A percentile compares a stretch with the other conserved stretches of the same genome.
Evolutionary conservation across 2,113 vertebrate species (phyloP).

Genomic region (Climacteris rufus): DNA sequence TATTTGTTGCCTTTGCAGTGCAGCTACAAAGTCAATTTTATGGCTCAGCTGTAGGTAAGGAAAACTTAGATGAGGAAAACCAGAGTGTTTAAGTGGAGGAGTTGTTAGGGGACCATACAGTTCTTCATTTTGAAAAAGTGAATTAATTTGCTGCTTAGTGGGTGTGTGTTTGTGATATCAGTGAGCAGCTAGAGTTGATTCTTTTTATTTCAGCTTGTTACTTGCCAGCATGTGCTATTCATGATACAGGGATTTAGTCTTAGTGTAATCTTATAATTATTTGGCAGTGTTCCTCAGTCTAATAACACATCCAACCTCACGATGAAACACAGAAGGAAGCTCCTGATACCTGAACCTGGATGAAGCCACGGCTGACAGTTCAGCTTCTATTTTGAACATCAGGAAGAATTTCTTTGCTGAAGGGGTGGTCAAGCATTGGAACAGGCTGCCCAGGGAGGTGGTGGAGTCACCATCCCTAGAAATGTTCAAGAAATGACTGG

Average conservation of each 20-base stretch:
- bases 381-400: neutral
- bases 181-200: slow-evolving; percentile 11
- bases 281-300: neutral
- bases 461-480: neutral
- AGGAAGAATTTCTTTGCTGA: neutral
- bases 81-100: neutral
- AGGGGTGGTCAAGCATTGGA: neutral
- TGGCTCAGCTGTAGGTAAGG: neutral
- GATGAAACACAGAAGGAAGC: neutral
- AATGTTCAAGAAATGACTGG: neutral
- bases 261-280: slow-evolving; percentile 40
- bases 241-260: slow-evolving; percentile 22
- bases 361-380: neutral
- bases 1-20: neutral
- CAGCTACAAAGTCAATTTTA: neutral
- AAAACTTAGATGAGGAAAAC: neutral
- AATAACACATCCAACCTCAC: neutral
- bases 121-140: neutral
- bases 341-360: neutral
- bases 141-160: slow-evolving; percentile 33
- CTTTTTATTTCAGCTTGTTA: slow-evolving; percentile 26
- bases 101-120: neutral
- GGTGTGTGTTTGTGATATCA: slow-evolving; percentile 20
- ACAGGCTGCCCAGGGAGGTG: neutral
- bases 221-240: slow-evolving; percentile 15